Evolutionary conservation across 2,888 invertebrate genomes (phyloP), one percentile per base, ranked within the genome.

Genomic region (Chrysolina americana): DNA sequence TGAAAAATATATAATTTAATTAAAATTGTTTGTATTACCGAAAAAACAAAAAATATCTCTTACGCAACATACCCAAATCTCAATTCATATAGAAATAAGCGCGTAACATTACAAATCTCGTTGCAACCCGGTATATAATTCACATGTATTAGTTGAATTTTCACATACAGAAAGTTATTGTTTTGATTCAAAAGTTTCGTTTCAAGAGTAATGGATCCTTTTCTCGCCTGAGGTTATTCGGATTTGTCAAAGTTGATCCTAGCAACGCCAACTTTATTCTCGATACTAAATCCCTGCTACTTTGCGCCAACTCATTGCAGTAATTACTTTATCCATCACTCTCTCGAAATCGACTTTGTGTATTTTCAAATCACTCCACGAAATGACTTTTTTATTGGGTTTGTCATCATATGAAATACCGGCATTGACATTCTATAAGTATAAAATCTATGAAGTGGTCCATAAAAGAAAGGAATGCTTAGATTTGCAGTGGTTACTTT

Each of bases 311-410:
- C 79, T 81, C 82, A 79, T 82, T 80, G 81, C 77, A 71, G 77
- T 82, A 82, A 83, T 82, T 82, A 83, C 82, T 82, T 83, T 83
- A 82, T 83, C 82, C 81, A 80, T 76, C 77, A 70, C 75, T n/a
- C 59, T 47, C 59, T 59, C n/a, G 59, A n/a, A 1, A 59, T 28
- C n/a, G 59, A 5, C 21, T 19, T 21, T 4, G 5, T 1, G 36
- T 59, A 6, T 59, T 17, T 28, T 28, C 17, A 28, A 28, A 23
- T 59, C n/a, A n/a, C n/a, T n/a, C n/a, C n/a, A n/a, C n/a, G n/a
- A n/a, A n/a, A n/a, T n/a, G n/a, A n/a, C n/a, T n/a, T n/a, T n/a
- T n/a, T n/a, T n/a, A n/a, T n/a, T n/a, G n/a, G n/a, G n/a, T n/a
- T n/a, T n/a, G n/a, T n/a, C n/a, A n/a, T n/a, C n/a, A n/a, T n/a